Conservation (phyloP, 2,113 vertebrate genomes). For the Muscicapa adusta region DNA sequence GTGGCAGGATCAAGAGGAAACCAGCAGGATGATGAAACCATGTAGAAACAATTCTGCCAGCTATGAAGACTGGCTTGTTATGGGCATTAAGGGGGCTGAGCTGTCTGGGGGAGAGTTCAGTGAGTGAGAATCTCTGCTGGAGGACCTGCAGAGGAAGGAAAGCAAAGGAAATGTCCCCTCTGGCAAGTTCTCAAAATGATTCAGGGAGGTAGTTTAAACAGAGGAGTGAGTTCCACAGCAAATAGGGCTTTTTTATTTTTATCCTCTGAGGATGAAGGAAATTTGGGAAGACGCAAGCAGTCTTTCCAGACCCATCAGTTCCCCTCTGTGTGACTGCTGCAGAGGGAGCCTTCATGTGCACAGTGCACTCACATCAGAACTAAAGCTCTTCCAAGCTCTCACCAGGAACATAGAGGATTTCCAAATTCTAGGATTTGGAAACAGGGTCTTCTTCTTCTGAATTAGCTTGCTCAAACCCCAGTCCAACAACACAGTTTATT, state of each 20-base stretch:
- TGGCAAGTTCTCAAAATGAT: not conserved
- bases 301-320: not conserved
- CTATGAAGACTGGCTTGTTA: not conserved
- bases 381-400: not conserved
- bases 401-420: not conserved
- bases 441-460: not conserved
- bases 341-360: not conserved
- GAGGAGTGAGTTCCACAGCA: not conserved
- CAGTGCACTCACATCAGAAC: not conserved
- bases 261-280: not conserved
- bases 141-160: not conserved
- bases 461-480: not conserved
- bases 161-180: not conserved
- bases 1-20: not conserved
- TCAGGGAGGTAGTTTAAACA: not conserved
- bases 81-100: not conserved
- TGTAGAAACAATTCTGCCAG: not conserved
- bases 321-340: not conserved
- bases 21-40: not conserved
- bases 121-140: not conserved
- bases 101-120: not conserved
- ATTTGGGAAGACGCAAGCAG: not conserved
- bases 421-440: not conserved
- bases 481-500: not conserved
- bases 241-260: not conserved